Percentiles rank a stretch among this genome's conserved stretches.
phyloP scores from a whole-genome alignment of 2,797 vertebrate species.

The Rhynchonycteris naso region DNA sequence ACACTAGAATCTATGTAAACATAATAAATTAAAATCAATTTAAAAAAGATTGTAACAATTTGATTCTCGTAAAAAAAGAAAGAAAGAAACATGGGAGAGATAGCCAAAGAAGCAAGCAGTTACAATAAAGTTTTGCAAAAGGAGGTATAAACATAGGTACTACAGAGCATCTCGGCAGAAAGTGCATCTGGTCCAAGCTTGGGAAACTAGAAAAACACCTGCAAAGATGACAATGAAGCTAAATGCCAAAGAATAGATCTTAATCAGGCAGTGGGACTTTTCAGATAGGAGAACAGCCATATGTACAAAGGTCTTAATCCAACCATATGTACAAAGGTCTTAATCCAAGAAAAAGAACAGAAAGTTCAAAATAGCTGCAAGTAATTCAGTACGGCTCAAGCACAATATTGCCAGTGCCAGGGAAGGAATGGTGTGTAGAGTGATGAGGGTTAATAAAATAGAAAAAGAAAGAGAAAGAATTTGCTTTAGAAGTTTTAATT shows the following conservation, averaged over 20 bases:
- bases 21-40: too few species aligned
- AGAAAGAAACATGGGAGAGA: not conserved
- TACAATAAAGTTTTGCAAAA: not conserved
- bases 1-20: too few species aligned
- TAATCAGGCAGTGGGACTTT: not conserved
- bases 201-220: not conserved
- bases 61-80: too few species aligned
- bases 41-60: too few species aligned
- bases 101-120: conserved; percentile 19
- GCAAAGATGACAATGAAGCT: not conserved
- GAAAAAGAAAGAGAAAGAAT: too few species aligned
- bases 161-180: not conserved
- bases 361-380: not conserved
- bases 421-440: not conserved
- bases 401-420: not conserved
- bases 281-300: not conserved
- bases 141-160: not conserved
- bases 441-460: not conserved
- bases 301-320: not conserved
- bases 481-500: not conserved
- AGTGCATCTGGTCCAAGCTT: not conserved
- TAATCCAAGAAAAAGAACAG: not conserved
- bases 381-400: not conserved
- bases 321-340: too few species aligned
- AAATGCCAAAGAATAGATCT: not conserved